phyloP scores from a whole-genome alignment of 92 coral and sea anemone genomes.

The Ricordea florida region DNA sequence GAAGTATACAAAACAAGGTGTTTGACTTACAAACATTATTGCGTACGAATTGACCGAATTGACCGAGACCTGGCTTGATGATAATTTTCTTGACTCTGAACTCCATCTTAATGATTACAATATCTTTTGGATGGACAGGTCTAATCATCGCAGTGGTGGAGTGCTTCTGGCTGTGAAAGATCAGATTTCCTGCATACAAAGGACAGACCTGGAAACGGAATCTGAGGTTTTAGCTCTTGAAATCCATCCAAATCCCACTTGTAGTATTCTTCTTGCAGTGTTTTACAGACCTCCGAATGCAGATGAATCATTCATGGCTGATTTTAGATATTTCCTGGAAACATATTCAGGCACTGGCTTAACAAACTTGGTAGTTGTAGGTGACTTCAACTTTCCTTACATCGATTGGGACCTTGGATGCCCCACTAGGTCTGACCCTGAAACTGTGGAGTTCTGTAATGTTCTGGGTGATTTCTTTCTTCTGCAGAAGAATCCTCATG shows the following conservation, averaged over 20 bases:
- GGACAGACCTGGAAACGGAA: conserved; percentile 8
- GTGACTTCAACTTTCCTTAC: conserved; percentile 38
- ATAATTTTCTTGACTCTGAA: conserved; percentile 25
- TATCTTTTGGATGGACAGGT: conserved; percentile 21
- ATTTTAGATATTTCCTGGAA: conserved; percentile 10
- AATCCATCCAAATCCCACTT: conserved; percentile 9
- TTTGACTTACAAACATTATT: conserved; percentile 15
- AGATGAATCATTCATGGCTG: conserved; percentile 2
- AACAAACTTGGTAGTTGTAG: conserved; percentile 13
- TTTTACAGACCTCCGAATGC: conserved; percentile 41
- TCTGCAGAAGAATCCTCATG: conserved; percentile 19
- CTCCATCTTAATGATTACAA: conserved; percentile 4
- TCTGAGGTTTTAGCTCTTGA: conserved; percentile 9
- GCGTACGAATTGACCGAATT: conserved; percentile 9
- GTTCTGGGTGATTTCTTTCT: conserved; percentile 40
- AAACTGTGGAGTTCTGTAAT: conserved; percentile 34
- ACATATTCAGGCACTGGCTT: conserved; percentile 12
- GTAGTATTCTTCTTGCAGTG: conserved; percentile 2
- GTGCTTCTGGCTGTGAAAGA: conserved; percentile 31
- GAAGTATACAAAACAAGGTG: conserved; percentile 23
- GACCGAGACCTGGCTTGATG: conserved; percentile 36
- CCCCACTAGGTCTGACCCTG: conserved; percentile 16
- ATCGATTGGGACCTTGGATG: conserved; percentile 43
- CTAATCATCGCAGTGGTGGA: conserved; percentile 29
- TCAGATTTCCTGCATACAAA: conserved; percentile 23